Evolutionary conservation across 2,797 vertebrate species (phyloP), one percentile per base, ranked within the genome.

Genomic region (Silurus aristotelis): DNA sequence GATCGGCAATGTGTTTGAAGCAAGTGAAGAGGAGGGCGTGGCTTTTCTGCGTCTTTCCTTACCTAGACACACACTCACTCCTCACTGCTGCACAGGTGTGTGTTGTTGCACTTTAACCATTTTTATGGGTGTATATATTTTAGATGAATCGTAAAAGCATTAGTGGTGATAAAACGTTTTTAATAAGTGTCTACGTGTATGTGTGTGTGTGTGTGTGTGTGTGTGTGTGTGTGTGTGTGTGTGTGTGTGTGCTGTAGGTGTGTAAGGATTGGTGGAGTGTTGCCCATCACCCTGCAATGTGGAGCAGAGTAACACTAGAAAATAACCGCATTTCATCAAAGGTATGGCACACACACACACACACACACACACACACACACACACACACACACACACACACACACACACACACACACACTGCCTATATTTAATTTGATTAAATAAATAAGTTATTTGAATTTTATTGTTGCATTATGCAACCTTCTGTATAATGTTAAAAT

Each of bases 21-120:
- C 93, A 95, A 87, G 92, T 97, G 91, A 95, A 94, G 92, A 94
- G 96, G 94, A 91, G 97, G 72, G 97, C 96, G 0, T 96, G 96
- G 15, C 94, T 98, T 0, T 97, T 97, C 92, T 97, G 97, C 83
- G 95, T 97, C 89, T 97, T 97, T 91, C 96, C 96, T 15, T 98
- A 97, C 92, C 92, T 98, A 93, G 97, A 98, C 85, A 95, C 95
- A 5, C 93, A 90, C 84, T 96, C 97, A 0, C 88, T 97, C 81
- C 94, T 98, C 89, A 91, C 90, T 0, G 96, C 95, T 0, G 97
- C 96, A 0, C 96, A 97, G 93, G 97, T 97, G 84, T 96, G 96
- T 83, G 66, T 22, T 19, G n/a, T 15, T 22, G 48, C 48, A 46
- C 22, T 8, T 43, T 63, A 61, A 38, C 38, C 19, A 60, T 12